Evolutionary conservation across 2,113 vertebrate genomes (phyloP).

Genomic region (Clarias gariepinus): DNA sequence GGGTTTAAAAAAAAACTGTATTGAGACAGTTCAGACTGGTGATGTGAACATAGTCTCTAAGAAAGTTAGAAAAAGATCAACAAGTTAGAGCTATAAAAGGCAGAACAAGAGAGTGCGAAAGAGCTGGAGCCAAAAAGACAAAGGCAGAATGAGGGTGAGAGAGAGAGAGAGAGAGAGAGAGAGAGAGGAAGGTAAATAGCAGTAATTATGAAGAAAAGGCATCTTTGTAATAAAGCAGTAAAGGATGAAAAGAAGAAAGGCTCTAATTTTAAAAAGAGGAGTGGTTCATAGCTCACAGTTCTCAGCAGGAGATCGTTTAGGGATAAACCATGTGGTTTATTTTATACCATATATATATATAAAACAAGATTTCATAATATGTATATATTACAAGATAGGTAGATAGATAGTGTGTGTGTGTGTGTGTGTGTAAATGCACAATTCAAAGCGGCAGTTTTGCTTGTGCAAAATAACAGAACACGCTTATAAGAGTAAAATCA

Average conservation of each 20-base stretch:
- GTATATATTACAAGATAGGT: no score
- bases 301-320: not conserved
- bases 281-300: constrained; percentile 1
- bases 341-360: constrained; percentile 8
- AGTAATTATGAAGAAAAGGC: constrained; percentile 50
- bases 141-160: not conserved
- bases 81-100: constrained; percentile 55
- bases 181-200: constrained; percentile 23
- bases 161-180: not conserved
- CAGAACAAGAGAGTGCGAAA: not conserved
- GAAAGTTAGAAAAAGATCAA: constrained; percentile 61
- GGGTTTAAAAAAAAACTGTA: no score
- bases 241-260: constrained; percentile 43
- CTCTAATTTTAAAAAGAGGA: constrained; percentile 39
- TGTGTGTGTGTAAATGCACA: not conserved
- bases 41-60: not conserved
- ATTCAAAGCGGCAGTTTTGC: no score
- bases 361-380: no score
- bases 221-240: constrained; percentile 46
- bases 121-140: not conserved
- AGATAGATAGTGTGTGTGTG: no score
- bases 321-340: not conserved
- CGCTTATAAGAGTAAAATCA: no score
- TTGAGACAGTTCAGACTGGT: no score
- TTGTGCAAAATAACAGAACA: no score